Evolutionary conservation across 2,797 vertebrate species (phyloP), one percentile per base, ranked within the genome.

Genomic region (Falco novaeseelandiae): DNA sequence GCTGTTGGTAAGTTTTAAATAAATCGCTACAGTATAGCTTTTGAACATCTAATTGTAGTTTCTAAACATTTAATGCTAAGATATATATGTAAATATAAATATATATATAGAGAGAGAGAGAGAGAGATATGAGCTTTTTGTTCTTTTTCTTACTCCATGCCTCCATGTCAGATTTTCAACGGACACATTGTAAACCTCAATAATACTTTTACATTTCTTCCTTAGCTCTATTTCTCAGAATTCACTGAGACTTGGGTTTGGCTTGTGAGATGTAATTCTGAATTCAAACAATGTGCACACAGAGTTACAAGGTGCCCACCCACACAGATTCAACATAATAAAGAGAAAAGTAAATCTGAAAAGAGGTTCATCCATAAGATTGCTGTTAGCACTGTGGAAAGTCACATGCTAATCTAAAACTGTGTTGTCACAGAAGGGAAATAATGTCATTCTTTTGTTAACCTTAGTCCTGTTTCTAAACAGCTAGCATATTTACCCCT

Each of bases 381-480:
- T 63, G 27, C 20, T 55, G 36, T 16, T 42, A 81, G 49, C 52
- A 23, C 38, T 14, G 22, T 17, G 55, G 19, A 63, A 74, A 87
- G 48, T 65, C 61, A 69, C 0, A 1, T 0, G 23, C 20, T 46
- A 44, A n/a, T 32, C 65, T 67, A 58, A 83, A 65, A 58, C 61
- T 19, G 3, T 12, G 6, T 4, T 71, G 29, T 63, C 72, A 49
- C 20, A 58, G 65, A 81, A 82, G 49, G 72, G 70, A 86, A 87
- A 44, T 32, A 48, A 69, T 26, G 9, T 51, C 48, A 29, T 58
- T 36, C 18, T 36, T 90, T 58, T 5, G 23, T 57, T 94, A 79
- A 38, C 40, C 63, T 83, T n/a, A 55, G 36, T 61, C 70, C 69
- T 90, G 44, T 86, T 95, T 83, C 71, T 93, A 92, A 96, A 82